phyloP scores from a whole-genome alignment of 2,113 vertebrate species.

The Callipepla californica region DNA sequence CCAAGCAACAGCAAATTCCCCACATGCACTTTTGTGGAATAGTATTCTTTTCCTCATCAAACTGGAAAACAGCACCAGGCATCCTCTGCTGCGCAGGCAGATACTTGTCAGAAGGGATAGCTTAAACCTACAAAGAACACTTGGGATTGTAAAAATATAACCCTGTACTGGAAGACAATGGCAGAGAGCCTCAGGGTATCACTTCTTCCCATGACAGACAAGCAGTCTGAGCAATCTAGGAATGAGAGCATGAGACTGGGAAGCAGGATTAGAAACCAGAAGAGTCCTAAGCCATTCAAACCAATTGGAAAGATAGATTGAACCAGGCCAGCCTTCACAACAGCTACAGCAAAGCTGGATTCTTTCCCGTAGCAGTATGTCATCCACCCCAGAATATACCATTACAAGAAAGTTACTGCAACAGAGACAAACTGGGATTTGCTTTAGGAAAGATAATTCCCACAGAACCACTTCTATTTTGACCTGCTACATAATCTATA shows the following conservation, averaged over 20 bases:
- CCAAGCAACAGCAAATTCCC: conserved; percentile 8
- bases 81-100: not conserved
- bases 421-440: not conserved
- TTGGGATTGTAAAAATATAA: not conserved
- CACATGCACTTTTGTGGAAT: not conserved
- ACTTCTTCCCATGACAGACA: not conserved
- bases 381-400: not conserved
- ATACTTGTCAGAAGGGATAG: not conserved
- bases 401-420: not conserved
- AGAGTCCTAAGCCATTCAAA: not conserved
- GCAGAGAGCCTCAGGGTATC: not conserved
- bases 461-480: conserved; percentile 14
- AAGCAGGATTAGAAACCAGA: not conserved
- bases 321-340: not conserved
- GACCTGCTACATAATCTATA: conserved; percentile 1
- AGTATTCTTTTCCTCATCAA: not conserved
- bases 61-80: not conserved
- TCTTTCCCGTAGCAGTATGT: not conserved
- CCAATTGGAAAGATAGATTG: not conserved
- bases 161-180: not conserved
- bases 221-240: not conserved
- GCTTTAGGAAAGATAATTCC: not conserved
- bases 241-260: not conserved
- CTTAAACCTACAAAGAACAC: not conserved
- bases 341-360: not conserved